A percentile compares a stretch with the other conserved stretches of the same genome.
Evolutionary conservation across 2,888 invertebrate genomes (phyloP).

Genomic region (Alentia gelatinosa): DNA sequence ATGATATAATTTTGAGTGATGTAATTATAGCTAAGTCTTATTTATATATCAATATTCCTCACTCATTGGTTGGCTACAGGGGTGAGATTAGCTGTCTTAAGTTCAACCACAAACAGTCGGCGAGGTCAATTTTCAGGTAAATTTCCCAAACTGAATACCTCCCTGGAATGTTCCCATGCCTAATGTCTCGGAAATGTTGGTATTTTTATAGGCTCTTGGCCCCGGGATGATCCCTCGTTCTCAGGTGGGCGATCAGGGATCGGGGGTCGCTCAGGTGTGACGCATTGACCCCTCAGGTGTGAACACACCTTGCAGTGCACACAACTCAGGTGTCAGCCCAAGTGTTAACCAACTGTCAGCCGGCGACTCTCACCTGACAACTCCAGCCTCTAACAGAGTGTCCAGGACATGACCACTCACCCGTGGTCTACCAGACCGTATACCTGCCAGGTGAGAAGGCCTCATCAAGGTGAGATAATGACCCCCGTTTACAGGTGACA

Average conservation of each 20-base stretch:
- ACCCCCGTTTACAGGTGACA: constrained; percentile 21
- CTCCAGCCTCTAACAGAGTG: neutral
- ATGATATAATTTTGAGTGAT: too few species aligned
- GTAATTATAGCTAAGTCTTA: too few species aligned
- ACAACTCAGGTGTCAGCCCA: too few species aligned
- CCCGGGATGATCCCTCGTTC: neutral
- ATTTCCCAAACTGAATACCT: neutral
- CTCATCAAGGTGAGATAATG: constrained; percentile 36
- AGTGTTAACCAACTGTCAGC: too few species aligned
- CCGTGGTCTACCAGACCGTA: neutral
- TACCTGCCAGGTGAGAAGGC: neutral
- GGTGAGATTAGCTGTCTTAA: too few species aligned
- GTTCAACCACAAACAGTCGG: too few species aligned
- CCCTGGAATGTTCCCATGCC: neutral
- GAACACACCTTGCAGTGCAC: too few species aligned
- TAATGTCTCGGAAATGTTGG: neutral
- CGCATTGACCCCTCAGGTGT: neutral
- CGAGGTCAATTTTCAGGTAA: neutral
- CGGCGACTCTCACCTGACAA: neutral
- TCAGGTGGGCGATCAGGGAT: neutral
- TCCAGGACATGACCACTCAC: neutral
- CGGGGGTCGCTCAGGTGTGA: neutral
- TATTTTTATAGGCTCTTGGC: neutral
- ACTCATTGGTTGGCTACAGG: too few species aligned
- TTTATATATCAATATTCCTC: too few species aligned